These are phyloP conservation scores for Harmothoe impar DNA, from an alignment of 2,888 invertebrate genomes.

Conservation along the genomic window DNA sequence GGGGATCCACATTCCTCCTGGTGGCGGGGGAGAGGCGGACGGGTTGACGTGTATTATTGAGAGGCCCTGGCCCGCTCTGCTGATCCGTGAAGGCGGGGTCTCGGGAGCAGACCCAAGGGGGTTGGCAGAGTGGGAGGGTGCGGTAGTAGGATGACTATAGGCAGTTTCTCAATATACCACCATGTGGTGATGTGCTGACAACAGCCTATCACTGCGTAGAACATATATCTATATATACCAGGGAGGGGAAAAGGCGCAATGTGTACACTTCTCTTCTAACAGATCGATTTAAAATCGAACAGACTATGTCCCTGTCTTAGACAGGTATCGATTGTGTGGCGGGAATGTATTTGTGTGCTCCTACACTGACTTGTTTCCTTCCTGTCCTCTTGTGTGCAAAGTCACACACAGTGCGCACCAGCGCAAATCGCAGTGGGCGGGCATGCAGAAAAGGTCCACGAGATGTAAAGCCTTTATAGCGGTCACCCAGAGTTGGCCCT, in stretches of 20 bases:
- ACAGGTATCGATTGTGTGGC: too few relatives aligned
- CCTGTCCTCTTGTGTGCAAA: background rate
- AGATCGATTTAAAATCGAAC: too few relatives aligned
- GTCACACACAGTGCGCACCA: background rate
- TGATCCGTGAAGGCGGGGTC: conserved; percentile 31
- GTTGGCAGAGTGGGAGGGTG: background rate
- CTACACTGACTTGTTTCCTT: too few relatives aligned
- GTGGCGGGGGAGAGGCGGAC: background rate
- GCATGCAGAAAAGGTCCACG: background rate
- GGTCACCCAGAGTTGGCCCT: conserved; percentile 22
- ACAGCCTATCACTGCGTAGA: too few relatives aligned
- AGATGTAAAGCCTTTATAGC: too few relatives aligned
- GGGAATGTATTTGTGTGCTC: too few relatives aligned
- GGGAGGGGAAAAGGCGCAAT: too few relatives aligned
- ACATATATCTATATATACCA: too few relatives aligned
- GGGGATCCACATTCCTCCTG: background rate
- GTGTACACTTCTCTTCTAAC: too few relatives aligned
- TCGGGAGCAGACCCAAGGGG: background rate
- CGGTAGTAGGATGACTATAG: background rate
- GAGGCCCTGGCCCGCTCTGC: conserved; percentile 34
- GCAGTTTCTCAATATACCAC: too few relatives aligned
- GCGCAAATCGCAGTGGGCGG: background rate
- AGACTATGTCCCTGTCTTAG: too few relatives aligned
- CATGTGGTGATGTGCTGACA: too few relatives aligned
- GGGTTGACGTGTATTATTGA: conserved; percentile 45